Evolutionary conservation across 2,113 vertebrate genomes (phyloP), one percentile per base, ranked within the genome.

Genomic region (Salvelinus fontinalis): DNA sequence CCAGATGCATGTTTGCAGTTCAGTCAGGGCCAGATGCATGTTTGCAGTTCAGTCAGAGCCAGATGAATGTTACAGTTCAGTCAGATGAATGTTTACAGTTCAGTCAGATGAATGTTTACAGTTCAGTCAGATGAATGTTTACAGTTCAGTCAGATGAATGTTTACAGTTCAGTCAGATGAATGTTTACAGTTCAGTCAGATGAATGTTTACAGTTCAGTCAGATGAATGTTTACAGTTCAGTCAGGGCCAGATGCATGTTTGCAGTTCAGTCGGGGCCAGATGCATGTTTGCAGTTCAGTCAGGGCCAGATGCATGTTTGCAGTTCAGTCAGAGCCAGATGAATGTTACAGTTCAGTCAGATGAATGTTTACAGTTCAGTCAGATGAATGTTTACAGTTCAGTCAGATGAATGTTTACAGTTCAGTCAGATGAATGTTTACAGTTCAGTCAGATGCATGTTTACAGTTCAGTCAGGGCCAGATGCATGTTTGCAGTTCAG

Each of bases 91-190:
- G 29, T 29, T 3, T 29, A 0, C 29, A 29, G 29, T 29, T 3
- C 29, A 29, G 29, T 4, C 29, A 29, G 29, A 29, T 29, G 29
- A 0, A 29, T 4, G 29, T 29, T 4, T 29, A 26, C 34, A 12
- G 70, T 67, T 31, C 60, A 69, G 65, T 16, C 9, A 59, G 39
- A 62, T 71, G 70, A 1, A 77, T 66, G 75, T 81, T 81, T 83
- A 0, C 34, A 12, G 70, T 68, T 31, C 60, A 70, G 66, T 13
- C 29, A 60, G 39, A 62, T 71, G 71, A 0, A 29, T 4, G 29
- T 29, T 0, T 29, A 3, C 29, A 29, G 29, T 29, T 3, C 29
- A 29, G 29, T 4, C 29, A 29, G 44, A 29, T 29, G 29, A 0
- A 29, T 4, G 29, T 29, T 0, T 29, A 0, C 34, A 12, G 70